phyloP scores from a whole-genome alignment of 2,888 invertebrate genomes.

The Lymantria dispar region DNA sequence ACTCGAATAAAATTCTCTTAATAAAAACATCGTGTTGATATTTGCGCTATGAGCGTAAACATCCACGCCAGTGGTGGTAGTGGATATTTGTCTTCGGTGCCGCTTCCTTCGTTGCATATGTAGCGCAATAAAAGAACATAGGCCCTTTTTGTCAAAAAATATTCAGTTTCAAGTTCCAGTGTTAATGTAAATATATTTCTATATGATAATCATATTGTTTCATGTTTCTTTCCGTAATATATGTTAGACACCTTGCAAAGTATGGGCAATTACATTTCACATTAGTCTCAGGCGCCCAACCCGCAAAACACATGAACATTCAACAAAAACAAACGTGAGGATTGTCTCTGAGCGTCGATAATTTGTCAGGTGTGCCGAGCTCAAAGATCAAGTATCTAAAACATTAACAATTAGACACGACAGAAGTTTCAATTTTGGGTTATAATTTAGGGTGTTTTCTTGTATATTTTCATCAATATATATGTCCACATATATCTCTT shows the following conservation, averaged over 20 bases:
- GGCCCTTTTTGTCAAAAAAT: too few relatives aligned
- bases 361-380: conserved; percentile 67
- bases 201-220: too few relatives aligned
- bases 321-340: conserved; percentile 78
- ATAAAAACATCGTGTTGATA: conserved; percentile 47
- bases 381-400: conserved; percentile 51
- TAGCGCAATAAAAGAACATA: too few relatives aligned
- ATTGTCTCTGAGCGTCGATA: conserved; percentile 68
- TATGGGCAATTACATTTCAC: conserved; percentile 55
- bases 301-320: conserved; percentile 70
- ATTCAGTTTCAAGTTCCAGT: too few relatives aligned
- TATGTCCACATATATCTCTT: too few relatives aligned
- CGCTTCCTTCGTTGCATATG: too few relatives aligned
- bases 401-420: conserved; percentile 6
- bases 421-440: not conserved
- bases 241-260: conserved; percentile 9
- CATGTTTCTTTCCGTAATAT: not conserved
- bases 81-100: too few relatives aligned
- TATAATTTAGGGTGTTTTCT: not conserved
- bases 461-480: too few relatives aligned
- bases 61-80: too few relatives aligned
- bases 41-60: conserved; percentile 54
- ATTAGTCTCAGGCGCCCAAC: conserved; percentile 58
- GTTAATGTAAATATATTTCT: too few relatives aligned
- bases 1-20: conserved; percentile 43